phyloP scores from a whole-genome alignment of 92 coral and sea anemone species.

The Metridium senile region DNA sequence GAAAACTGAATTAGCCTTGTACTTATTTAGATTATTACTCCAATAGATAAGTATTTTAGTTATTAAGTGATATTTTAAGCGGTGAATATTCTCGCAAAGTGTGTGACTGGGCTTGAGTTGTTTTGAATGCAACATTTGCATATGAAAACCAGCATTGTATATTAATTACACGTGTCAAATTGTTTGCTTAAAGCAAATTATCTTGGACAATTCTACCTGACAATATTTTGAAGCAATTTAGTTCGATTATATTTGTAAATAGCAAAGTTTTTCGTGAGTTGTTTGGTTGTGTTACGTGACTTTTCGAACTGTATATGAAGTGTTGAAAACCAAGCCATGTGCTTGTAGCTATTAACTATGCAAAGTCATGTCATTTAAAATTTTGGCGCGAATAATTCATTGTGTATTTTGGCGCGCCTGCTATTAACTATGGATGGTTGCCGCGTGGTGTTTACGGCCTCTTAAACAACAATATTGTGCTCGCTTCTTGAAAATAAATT shows the following conservation, averaged over 20 bases:
- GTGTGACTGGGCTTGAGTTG: no score
- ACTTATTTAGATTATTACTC: not conserved
- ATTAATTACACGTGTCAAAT: slow-evolving; percentile 9
- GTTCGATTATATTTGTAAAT: not conserved
- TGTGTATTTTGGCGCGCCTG: slow-evolving; percentile 27
- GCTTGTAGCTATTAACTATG: slow-evolving; percentile 43
- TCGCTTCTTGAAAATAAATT: not conserved
- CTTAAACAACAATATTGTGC: not conserved
- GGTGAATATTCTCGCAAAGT: no score
- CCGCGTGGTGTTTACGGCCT: slow-evolving; percentile 6
- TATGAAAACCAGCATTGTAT: not conserved
- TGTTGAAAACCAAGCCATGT: slow-evolving; percentile 17
- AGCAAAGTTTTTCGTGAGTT: not conserved
- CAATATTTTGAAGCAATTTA: slow-evolving; percentile 8
- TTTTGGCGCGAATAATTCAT: slow-evolving; percentile 44
- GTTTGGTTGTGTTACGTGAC: not conserved
- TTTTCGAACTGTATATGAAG: not conserved
- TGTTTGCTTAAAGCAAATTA: not conserved
- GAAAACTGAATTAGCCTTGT: not conserved
- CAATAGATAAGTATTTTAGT: not conserved
- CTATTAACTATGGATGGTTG: slow-evolving; percentile 18
- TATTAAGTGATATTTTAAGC: not conserved
- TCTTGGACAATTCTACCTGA: not conserved
- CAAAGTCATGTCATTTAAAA: slow-evolving; percentile 38
- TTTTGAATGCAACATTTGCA: slow-evolving; percentile 5